Evolutionary conservation across 2,797 vertebrate genomes (phyloP), one percentile per base, ranked within the genome.

Genomic region (Danio tinwini): DNA sequence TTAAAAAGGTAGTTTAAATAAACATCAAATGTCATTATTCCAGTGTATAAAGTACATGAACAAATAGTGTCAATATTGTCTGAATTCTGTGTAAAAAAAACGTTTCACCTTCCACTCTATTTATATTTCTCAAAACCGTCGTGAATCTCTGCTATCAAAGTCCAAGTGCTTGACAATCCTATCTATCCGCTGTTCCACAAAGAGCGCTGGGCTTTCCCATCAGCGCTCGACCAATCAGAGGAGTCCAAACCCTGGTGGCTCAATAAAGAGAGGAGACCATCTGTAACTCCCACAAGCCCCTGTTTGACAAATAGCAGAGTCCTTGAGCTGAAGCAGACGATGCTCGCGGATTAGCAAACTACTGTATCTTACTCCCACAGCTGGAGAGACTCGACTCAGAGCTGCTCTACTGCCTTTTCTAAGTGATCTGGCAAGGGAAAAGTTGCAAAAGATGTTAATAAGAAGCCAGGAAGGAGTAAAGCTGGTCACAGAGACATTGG

Each of bases 321-420:
- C 85, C 75, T 84, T 83, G 79, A 86, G 81, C 83, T 70, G 52
- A 76, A 81, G 78, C 81, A 70, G 78, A 61, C 42, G 67, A 74
- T 50, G 78, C 68, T 76, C 40, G 49, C 58, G 81, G 76, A 85
- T 86, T 83, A 80, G 83, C 75, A 49, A 69, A 59, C 76, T 74
- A 61, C 65, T 84, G 71, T 83, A 74, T 80, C 79, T 74, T 73
- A 55, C 73, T 82, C 79, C 65, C 78, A 67, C 81, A 78, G 82
- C 82, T 50, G 72, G 73, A 56, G 62, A 73, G 76, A 79, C 58
- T 71, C 39, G 12, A 45, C 39, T 59, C 62, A 64, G 59, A 71
- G 67, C 53, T 64, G 72, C 73, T 72, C 52, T 62, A 21, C 8
- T 76, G 78, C 44, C 64, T 63, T 80, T 83, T 73, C 67, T 76